phyloP scores from a whole-genome alignment of 2,888 invertebrate genomes.

The Byasa hedistus region DNA sequence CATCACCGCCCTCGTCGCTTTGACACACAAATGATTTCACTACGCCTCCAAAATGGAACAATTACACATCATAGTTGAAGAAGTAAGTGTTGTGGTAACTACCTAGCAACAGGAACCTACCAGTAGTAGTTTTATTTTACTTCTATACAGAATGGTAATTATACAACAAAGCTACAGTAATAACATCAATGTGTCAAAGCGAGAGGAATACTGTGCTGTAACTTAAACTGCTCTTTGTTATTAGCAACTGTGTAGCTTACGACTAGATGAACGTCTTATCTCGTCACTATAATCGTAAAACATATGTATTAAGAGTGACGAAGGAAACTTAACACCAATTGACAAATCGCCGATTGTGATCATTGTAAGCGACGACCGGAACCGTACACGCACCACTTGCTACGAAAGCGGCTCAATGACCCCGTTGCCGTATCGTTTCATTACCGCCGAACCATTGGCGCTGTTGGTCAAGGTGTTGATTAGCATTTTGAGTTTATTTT shows the following conservation, averaged over 20 bases:
- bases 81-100: too few relatives aligned
- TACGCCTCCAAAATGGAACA: too few relatives aligned
- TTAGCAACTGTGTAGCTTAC: neutral
- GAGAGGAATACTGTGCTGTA: too few relatives aligned
- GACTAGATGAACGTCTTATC: neutral
- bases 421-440: conserved; percentile 23
- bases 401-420: conserved; percentile 47
- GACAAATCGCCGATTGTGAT: conserved; percentile 23
- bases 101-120: too few relatives aligned
- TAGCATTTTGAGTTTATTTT: neutral
- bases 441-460: conserved; percentile 14
- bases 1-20: too few relatives aligned
- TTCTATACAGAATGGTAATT: too few relatives aligned
- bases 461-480: conserved; percentile 6
- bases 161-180: too few relatives aligned
- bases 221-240: too few relatives aligned
- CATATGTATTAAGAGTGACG: neutral
- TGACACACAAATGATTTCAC: too few relatives aligned
- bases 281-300: neutral
- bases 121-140: too few relatives aligned
- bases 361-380: conserved; percentile 42
- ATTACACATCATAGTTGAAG: too few relatives aligned
- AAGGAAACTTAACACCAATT: neutral
- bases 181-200: too few relatives aligned
- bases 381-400: conserved; percentile 51